Conservation (phyloP, 2,797 vertebrate species). For the Amblyraja radiata region DNA sequence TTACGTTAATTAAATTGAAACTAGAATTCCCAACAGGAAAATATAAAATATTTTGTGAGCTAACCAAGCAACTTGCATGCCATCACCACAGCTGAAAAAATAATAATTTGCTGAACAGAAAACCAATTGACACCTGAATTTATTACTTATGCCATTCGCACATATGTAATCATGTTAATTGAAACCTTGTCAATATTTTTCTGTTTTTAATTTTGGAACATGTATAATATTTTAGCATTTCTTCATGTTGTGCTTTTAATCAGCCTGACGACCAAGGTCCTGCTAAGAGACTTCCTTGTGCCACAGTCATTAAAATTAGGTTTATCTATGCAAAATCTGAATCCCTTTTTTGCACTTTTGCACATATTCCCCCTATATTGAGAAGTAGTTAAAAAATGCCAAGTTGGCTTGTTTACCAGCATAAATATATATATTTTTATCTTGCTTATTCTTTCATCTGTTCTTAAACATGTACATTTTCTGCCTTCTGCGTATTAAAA, state of each 20-base stretch:
- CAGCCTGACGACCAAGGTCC: not conserved
- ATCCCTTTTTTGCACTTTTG: not conserved
- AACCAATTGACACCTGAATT: not conserved
- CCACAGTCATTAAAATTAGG: not conserved
- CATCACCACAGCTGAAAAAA: not conserved
- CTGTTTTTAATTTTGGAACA: not conserved
- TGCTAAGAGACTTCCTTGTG: not conserved
- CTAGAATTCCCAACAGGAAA: not conserved
- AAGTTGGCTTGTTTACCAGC: not conserved
- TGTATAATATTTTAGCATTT: constrained; percentile 13
- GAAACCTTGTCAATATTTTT: not conserved
- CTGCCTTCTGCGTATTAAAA: not conserved
- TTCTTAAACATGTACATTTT: not conserved
- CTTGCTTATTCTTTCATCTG: not conserved
- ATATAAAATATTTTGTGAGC: no score
- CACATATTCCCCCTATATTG: not conserved
- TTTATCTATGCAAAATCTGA: not conserved
- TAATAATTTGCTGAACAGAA: not conserved
- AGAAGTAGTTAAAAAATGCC: not conserved
- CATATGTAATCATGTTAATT: not conserved
- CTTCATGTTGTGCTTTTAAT: not conserved
- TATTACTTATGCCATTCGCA: not conserved
- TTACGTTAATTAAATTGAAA: not conserved
- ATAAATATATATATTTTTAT: not conserved
- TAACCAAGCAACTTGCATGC: not conserved